Base-by-base conservation (phyloP, 2,888 invertebrate species). In the Priapulus caudatus region DNA sequence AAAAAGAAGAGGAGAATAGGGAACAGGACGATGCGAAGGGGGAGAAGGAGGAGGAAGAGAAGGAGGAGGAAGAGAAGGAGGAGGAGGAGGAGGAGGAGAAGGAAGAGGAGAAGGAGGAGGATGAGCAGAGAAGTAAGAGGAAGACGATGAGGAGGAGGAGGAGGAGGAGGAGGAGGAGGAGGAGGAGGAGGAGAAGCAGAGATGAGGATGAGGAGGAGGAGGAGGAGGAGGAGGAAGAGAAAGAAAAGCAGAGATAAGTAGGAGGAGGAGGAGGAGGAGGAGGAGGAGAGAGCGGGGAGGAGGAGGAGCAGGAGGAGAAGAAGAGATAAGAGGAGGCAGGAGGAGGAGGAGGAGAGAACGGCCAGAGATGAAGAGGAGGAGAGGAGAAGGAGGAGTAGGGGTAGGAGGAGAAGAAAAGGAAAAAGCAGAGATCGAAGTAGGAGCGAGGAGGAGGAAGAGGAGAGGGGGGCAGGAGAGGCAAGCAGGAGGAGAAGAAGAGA, bases 11-110 rank as follows among this genome's bases (percentile, higher is more conserved):
- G 33, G n/a, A 33, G 33, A 33, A 33, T 10, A 33, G 33, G n/a
- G 33, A 33, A 33, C 33, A 33, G 33, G n/a, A 33, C 33, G 33
- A n/a, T 10, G n/a, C 33, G n/a, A n/a, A 33, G n/a, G 33, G n/a
- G n/a, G n/a, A n/a, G 33, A 33, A 33, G n/a, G 10, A n/a, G 33
- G n/a, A 33, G 33, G n/a, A n/a, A 33, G n/a, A n/a, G n/a, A n/a
- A 33, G n/a, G 33, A 33, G 33, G n/a, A 33, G 33, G n/a, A n/a
- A 33, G n/a, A n/a, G n/a, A n/a, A 33, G n/a, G 33, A 33, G 33
- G n/a, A n/a, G n/a, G n/a, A n/a, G n/a, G 33, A 33, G n/a, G 33
- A 33, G 33, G n/a, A 33, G 33, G n/a, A n/a, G n/a, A 33, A n/a
- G n/a, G 33, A 33, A 33, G 33, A 33, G 33, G n/a, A 33, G 33